A percentile compares a stretch with the other conserved stretches of the same genome.
These are phyloP conservation scores for Thalpophila matura DNA, from an alignment of 2,888 invertebrate genomes.

Conservation along the genomic window DNA sequence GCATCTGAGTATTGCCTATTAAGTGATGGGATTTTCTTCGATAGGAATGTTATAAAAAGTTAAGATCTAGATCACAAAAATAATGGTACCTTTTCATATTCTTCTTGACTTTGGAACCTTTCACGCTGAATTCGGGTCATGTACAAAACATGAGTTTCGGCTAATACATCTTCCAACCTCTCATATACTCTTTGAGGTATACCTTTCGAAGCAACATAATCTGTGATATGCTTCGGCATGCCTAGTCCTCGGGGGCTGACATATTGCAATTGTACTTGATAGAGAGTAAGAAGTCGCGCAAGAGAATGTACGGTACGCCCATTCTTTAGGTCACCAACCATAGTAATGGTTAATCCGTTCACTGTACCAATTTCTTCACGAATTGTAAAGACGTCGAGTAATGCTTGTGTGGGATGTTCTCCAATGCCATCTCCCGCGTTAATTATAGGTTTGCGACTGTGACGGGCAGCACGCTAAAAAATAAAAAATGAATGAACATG, in stretches of 20 bases:
- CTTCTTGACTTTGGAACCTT: conserved; percentile 95
- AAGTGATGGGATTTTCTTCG: background rate
- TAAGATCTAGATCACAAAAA: background rate
- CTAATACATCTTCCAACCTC: conserved; percentile 96
- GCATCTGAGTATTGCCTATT: too few relatives aligned
- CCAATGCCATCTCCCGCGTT: conserved; percentile 99
- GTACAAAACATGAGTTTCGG: conserved; percentile 98
- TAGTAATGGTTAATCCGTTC: conserved; percentile 98
- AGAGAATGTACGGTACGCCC: conserved; percentile 99
- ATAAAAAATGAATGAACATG: background rate
- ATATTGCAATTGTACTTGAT: conserved; percentile 97
- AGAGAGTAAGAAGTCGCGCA: conserved; percentile 97
- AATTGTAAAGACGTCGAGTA: conserved; percentile 99
- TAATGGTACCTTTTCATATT: conserved; percentile 94
- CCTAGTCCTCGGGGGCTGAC: conserved; percentile 96
- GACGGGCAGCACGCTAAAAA: conserved; percentile 94
- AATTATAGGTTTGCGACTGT: conserved; percentile 97
- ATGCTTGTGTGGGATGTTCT: conserved; percentile 99
- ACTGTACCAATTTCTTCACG: conserved; percentile 99
- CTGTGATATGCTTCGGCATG: conserved; percentile 97
- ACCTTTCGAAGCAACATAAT: conserved; percentile 95
- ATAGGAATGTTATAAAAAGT: background rate
- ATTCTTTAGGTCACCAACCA: conserved; percentile 99
- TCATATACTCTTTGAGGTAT: conserved; percentile 94
- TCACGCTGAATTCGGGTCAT: conserved; percentile 99